A percentile compares a stretch with the other conserved stretches of the same genome.
Conservation (phyloP, 2,888 invertebrate genomes). For the Pelosia muscerda region DNA sequence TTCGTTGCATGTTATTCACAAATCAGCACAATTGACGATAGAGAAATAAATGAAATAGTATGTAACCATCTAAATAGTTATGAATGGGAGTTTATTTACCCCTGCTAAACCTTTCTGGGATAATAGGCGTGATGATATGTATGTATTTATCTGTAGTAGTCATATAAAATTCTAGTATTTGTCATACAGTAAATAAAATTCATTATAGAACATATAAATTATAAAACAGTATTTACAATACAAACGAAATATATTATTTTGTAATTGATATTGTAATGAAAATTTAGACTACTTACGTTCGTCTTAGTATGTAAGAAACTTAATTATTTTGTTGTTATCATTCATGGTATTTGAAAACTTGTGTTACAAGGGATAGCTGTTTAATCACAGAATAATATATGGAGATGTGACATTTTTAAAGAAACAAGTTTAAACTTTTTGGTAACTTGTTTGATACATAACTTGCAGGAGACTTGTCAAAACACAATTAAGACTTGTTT, state of each 20-base stretch:
- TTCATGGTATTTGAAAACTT: conserved; percentile 8
- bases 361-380: not conserved
- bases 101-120: not conserved
- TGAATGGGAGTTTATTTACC: not conserved
- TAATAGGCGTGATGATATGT: not conserved
- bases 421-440: too few species aligned
- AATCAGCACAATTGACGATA: not conserved
- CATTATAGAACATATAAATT: not conserved
- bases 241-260: conserved; percentile 33
- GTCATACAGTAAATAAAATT: not conserved
- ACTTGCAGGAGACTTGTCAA: too few species aligned
- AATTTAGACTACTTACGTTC: not conserved
- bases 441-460: too few species aligned
- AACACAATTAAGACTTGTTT: too few species aligned
- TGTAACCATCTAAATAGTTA: not conserved
- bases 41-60: not conserved
- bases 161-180: not conserved
- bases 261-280: conserved; percentile 8
- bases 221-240: conserved; percentile 41
- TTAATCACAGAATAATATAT: not conserved
- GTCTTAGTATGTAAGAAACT: conserved; percentile 28
- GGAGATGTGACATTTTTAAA: not conserved
- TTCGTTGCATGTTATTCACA: conserved; percentile 41
- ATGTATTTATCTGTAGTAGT: not conserved
- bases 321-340: conserved; percentile 14